Evolutionary conservation across 92 coral and sea anemone genomes (phyloP).

Genomic region (Zoanthus gigantus): DNA sequence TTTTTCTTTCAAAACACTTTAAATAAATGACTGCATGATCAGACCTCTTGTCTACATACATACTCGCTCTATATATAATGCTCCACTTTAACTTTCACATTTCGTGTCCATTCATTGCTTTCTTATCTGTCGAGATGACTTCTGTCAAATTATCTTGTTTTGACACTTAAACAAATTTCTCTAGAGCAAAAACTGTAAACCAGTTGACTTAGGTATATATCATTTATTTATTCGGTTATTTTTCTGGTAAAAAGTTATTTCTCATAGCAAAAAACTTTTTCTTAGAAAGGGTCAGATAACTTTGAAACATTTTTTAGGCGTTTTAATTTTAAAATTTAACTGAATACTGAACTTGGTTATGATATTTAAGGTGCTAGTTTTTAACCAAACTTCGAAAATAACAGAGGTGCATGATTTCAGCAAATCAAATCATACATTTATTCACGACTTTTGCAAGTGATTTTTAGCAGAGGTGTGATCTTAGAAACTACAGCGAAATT

Average conservation of each 20-base stretch:
- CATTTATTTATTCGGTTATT: background rate
- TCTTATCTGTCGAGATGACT: background rate
- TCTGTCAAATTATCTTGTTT: background rate
- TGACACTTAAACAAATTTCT: background rate
- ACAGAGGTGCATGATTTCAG: too few species aligned
- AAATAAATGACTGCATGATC: background rate
- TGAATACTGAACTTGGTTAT: background rate
- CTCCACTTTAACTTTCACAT: background rate
- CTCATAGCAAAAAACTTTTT: background rate
- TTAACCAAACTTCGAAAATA: too few species aligned
- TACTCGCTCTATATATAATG: background rate
- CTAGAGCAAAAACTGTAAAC: background rate
- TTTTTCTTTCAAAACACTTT: background rate
- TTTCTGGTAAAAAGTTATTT: background rate
- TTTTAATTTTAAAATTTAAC: background rate
- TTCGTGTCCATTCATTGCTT: background rate
- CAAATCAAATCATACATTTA: too few species aligned
- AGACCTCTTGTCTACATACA: constrained; percentile 4
- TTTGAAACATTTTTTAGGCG: background rate
- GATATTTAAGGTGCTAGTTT: background rate
- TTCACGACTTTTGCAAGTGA: too few species aligned
- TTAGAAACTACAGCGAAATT: too few species aligned
- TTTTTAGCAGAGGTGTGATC: too few species aligned
- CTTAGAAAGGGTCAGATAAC: background rate
- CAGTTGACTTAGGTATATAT: background rate